A percentile compares a stretch with the other conserved stretches of the same genome.
phyloP scores from a whole-genome alignment of 1,140 invertebrate genomes.

The Eumeta japonica region DNA sequence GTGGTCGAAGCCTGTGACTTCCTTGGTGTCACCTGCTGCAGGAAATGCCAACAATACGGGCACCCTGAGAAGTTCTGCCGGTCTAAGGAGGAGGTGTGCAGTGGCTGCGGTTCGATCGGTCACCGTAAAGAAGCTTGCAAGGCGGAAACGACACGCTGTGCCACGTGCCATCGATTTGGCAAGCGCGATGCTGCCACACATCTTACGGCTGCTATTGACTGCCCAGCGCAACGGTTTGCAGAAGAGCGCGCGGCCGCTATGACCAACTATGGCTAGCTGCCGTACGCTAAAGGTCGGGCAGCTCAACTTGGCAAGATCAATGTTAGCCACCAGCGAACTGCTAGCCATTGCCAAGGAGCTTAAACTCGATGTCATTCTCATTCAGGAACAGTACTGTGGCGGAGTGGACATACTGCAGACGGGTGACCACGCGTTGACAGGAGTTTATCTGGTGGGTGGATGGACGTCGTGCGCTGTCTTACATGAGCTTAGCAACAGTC shows the following conservation, averaged over 20 bases:
- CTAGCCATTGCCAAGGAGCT: not conserved
- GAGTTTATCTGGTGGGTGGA: not conserved
- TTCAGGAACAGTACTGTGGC: not conserved
- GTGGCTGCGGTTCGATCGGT: slow-evolving; percentile 12
- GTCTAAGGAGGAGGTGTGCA: slow-evolving; percentile 6
- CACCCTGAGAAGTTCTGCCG: slow-evolving; percentile 18
- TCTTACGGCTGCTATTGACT: slow-evolving; percentile 6
- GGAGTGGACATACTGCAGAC: not conserved
- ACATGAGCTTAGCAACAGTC: slow-evolving; percentile 4
- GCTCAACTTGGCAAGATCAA: not conserved
- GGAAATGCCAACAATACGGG: slow-evolving; percentile 19
- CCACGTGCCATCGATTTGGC: slow-evolving; percentile 12
- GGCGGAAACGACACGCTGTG: slow-evolving; percentile 7
- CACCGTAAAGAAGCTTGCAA: slow-evolving; percentile 10
- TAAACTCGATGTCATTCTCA: not conserved
- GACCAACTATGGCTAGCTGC: not conserved
- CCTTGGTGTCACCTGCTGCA: slow-evolving; percentile 14
- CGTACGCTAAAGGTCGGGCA: not conserved
- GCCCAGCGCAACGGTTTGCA: slow-evolving; percentile 9
- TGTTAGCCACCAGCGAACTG: not conserved
- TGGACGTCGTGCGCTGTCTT: not conserved
- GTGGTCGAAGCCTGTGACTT: slow-evolving; percentile 9
- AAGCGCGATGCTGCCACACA: slow-evolving; percentile 6
- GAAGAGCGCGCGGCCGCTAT: not conserved
- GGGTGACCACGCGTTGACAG: not conserved